phyloP scores from a whole-genome alignment of 2,797 vertebrate genomes.

The Eulemur albifrons region DNA sequence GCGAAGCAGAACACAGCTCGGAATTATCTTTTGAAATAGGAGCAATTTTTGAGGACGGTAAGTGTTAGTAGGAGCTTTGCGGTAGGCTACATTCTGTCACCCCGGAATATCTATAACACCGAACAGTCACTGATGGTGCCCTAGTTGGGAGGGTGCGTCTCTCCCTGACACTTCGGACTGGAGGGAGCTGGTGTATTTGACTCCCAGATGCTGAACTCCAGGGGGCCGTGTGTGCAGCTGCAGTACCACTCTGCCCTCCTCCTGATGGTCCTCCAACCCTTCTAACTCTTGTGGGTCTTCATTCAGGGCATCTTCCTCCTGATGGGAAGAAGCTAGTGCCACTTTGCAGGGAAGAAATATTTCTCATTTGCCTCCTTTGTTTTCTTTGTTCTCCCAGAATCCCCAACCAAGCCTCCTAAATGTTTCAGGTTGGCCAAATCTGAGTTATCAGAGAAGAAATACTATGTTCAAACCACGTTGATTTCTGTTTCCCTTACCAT shows the following conservation, averaged over 20 bases:
- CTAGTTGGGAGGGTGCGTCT: neutral
- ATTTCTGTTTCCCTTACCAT: neutral
- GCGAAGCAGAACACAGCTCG: slow-evolving; percentile 96
- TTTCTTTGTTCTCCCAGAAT: neutral
- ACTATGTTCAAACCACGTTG: neutral
- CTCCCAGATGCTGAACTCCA: accelerated
- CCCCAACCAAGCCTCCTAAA: neutral
- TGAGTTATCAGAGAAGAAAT: neutral
- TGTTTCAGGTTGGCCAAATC: neutral
- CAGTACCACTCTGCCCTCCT: accelerated
- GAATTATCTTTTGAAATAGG: slow-evolving; percentile 97
- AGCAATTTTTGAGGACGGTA: slow-evolving; percentile 97
- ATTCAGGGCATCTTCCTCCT: neutral
- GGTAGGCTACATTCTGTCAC: neutral
- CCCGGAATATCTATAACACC: accelerated
- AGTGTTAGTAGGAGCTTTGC: slow-evolving; percentile 80
- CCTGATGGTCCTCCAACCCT: neutral
- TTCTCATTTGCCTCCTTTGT: neutral
- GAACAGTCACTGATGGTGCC: neutral
- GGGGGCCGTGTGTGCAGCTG: neutral
- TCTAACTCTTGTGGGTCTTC: neutral
- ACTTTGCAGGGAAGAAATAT: neutral
- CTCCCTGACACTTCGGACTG: accelerated
- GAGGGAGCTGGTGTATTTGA: neutral
- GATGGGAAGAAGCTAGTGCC: neutral